Conservation (phyloP, 2,113 vertebrate species). For the Pelecanoides urinatrix region DNA sequence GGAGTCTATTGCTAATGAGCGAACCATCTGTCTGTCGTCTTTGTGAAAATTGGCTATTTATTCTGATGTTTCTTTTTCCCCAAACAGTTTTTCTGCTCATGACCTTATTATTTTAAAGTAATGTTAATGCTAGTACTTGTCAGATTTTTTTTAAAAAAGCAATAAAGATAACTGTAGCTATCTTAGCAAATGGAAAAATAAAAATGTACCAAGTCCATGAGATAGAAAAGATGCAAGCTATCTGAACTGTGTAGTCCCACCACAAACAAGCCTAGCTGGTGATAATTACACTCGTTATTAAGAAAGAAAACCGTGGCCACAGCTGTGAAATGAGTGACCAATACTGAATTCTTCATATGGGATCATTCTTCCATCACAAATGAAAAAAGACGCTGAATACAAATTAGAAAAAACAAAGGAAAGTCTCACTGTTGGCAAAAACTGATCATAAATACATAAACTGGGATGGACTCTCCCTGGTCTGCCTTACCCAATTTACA, state of each 20-base stretch:
- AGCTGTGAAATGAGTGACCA: conserved; percentile 29
- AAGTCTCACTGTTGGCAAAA: background rate
- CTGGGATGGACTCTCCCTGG: background rate
- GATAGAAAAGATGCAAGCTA: background rate
- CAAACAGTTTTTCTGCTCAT: background rate
- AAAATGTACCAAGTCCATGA: background rate
- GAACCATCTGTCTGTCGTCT: conserved; percentile 43
- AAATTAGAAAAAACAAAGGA: background rate
- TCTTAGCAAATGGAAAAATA: background rate
- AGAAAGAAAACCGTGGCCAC: background rate
- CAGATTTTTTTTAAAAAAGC: background rate
- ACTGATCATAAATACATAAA: background rate
- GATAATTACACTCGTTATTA: conserved; percentile 40
- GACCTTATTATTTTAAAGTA: conserved; percentile 23
- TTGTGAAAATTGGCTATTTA: conserved; percentile 23
- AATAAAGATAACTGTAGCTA: background rate
- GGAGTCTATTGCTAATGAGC: conserved; percentile 8
- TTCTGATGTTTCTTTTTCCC: conserved; percentile 5
- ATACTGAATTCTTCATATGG: background rate
- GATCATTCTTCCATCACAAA: background rate
- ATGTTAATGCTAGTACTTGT: background rate
- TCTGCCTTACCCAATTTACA: background rate
- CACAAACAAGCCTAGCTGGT: background rate
- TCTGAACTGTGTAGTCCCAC: background rate
- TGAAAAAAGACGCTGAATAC: background rate